Evolutionary conservation across 2,888 invertebrate genomes (phyloP), one percentile per base, ranked within the genome.

Genomic region (Neoitamus cyanurus): DNA sequence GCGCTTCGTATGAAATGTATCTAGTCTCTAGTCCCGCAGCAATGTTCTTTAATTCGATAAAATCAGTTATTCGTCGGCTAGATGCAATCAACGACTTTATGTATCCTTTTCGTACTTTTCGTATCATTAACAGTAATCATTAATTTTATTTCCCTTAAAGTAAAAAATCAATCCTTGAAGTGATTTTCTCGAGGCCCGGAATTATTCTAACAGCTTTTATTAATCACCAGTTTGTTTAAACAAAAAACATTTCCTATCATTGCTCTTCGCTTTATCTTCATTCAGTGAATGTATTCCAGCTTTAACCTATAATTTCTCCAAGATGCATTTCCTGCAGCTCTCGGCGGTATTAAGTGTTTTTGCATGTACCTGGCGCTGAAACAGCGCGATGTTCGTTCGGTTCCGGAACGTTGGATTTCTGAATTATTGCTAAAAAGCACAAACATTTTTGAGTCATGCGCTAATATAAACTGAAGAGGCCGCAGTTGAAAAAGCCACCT

Each of bases 11-110:
- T 80, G 36, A 6, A 25, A 34, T 36, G 20, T 34, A 5, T 36
- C 34, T n/a, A n/a, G n/a, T n/a, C n/a, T n/a, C 34, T 36, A 30
- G 48, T 36, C 34, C 80, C 68, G 30, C 48, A 80, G 34, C 80
- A 34, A 80, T 80, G 80, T 80, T 80, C 58, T 31, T 80, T 58
- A 80, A 80, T 36, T 80, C 28, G 77, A 77, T 77, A 77, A 77
- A 77, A 77, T 77, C 77, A 48, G 77, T 48, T 48, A 77, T 77
- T 48, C 30, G 46, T 42, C 13, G 77, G 46, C 25, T 77, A 77
- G 77, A 77, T 13, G 1, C 77, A 77, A 42, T 77, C 48, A 11
- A 28, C 46, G 46, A 28, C 46, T 77, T 77, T 75, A n/a, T 2
- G 30, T 48, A 77, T 37, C 77, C 77, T 77, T 77, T 46, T 46